Evolutionary conservation across 2,113 vertebrate genomes (phyloP), one percentile per base, ranked within the genome.

Genomic region (Manacus vitellinus): DNA sequence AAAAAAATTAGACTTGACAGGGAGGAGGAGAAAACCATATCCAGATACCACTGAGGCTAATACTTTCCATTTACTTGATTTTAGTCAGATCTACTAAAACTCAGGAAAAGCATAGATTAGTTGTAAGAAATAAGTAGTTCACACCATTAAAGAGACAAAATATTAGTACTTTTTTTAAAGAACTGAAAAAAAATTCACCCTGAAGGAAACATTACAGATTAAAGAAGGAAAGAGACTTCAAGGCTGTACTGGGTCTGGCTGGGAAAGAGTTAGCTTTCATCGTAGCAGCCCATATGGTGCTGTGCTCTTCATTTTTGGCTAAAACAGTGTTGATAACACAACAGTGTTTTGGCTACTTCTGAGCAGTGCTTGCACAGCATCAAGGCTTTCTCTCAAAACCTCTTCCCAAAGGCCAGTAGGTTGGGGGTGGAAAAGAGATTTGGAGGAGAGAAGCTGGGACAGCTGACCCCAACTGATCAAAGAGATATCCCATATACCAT

Each of bases 51-150:
- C 8, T 31, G n/a, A 70, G 27, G 30, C 11, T 3, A 66, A 10
- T 70, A n/a, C 70, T 89, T 92, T 86, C 3, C 4, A 46, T 66
- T 49, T 77, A n/a, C n/a, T 67, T 95, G 22, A 66, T 85, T 96
- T 73, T 73, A 81, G 27, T 49, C 31, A 47, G 16, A 56, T 27
- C 63, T 74, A 27, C 10, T 73, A 66, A 54, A 70, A 18, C 18
- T 94, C 47, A 80, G 20, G 14, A 68, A 79, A 91, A 65, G 2
- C 33, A 47, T 27, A 39, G 55, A 54, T 72, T 72, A 41, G 14
- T 58, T 62, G 15, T 37, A 82, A 85, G 43, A 73, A 89, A 54
- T 43, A 67, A 7, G 27, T 62, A 92, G 49, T 74, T 65, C 49
- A 65, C 30, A 78, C 52, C 4, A 59, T 59, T 41, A 33, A 61